Base-by-base conservation (phyloP, 2,797 vertebrate species). In the Peromyscus nudipes region DNA sequence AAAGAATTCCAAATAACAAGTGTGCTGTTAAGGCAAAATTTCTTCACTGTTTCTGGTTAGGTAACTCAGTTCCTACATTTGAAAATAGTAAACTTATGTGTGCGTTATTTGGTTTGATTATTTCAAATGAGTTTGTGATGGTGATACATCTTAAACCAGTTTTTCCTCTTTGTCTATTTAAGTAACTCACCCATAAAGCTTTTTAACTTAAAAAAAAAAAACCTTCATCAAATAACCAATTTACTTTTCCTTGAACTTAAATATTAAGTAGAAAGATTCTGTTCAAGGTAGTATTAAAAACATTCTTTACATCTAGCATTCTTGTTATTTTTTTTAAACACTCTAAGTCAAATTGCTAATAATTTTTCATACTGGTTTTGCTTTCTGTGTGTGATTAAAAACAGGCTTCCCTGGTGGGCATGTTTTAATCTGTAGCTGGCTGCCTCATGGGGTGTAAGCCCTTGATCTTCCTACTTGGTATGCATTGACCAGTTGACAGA, bases 391-490 rank as follows among this genome's bases (percentile, higher is more conserved):
- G 82, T 94, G 95, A 97, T 96, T 96, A 94, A 91, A 94, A 94
- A 55, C 49, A 67, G 91, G 55, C 92, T 96, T 97, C 96, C 96
- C 92, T 91, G 29, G 86, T 96, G 94, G 84, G 82, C 62, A 37
- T 82, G 64, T 94, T 84, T 81, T 96, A 89, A 97, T 98, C 94
- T 96, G 96, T 89, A n/a, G 80, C 46, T 77, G 91, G 37, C 91
- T 92, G 95, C 89, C 94, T 92, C 86, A 16, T 92, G 95, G 96
- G 95, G 64, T 57, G 57, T 62, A 87, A 89, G 96, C 91, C 93
- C 97, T 97, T 98, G 97, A 97, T 97, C 96, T 95, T 87, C 85
- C 96, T 97, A 64, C 91, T 97, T 96, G 83, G 89, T 97, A 95
- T 97, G 86, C 97, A 37, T 46, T 84, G 94, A 87, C 85, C 92